Conservation (phyloP, 2,113 vertebrate genomes). For the Pyrgilauda ruficollis region DNA sequence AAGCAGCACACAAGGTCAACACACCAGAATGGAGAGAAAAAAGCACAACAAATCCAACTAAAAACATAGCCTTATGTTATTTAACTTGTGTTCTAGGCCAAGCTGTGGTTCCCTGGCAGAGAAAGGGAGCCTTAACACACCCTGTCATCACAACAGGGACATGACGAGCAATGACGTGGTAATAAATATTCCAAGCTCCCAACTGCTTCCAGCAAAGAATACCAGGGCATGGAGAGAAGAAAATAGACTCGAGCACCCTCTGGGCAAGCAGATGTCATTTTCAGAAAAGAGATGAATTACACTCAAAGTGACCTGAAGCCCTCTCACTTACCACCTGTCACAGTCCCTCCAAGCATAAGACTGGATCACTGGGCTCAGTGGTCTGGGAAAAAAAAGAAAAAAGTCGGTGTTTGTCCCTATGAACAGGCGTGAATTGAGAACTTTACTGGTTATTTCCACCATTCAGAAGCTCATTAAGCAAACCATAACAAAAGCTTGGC, state of each 20-base stretch:
- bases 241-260: constrained; percentile 10
- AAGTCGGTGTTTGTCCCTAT: neutral
- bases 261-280: constrained; percentile 26
- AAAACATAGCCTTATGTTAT: accelerated
- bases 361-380: neutral
- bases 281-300: neutral
- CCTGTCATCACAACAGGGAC: neutral
- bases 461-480: neutral
- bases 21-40: accelerated
- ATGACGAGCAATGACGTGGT: neutral
- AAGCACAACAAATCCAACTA: neutral
- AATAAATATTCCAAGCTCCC: neutral
- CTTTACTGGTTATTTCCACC: neutral
- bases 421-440: neutral
- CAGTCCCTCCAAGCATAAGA: neutral
- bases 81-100: neutral
- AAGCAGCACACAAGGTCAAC: neutral
- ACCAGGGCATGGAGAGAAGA: neutral
- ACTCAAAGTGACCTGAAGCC: neutral
- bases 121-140: neutral
- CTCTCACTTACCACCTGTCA: constrained; percentile 25
- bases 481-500: neutral
- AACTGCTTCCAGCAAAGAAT: neutral
- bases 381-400: neutral
- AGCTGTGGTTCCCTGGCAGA: neutral